Percentiles rank a stretch among this genome's conserved stretches.
Evolutionary conservation across 92 coral and sea anemone species (phyloP).

Genomic region (Umimayanthus kanabou): DNA sequence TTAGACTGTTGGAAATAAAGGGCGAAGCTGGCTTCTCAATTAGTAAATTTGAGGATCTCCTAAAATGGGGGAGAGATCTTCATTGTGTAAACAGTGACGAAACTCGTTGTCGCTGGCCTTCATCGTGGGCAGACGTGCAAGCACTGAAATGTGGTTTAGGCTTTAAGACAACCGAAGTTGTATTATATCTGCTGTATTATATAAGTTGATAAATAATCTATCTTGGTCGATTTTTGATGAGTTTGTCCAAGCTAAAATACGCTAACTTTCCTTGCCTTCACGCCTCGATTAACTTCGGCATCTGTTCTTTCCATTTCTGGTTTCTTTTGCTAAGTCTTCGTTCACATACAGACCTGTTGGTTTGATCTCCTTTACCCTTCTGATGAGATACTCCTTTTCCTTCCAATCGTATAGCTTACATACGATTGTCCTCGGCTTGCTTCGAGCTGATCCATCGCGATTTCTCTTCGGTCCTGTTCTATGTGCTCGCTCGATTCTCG

Average conservation of each 20-base stretch:
- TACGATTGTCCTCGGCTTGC: constrained; percentile 27
- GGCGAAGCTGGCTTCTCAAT: no score
- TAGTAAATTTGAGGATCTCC: no score
- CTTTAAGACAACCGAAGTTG: no score
- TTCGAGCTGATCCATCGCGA: constrained; percentile 8
- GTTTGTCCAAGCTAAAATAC: constrained; percentile 7
- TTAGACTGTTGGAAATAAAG: no score
- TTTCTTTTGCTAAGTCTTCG: constrained; percentile 26
- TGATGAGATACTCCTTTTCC: constrained; percentile 3
- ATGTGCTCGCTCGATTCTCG: constrained; percentile 32
- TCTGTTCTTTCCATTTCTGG: constrained; percentile 13
- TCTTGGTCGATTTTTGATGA: not conserved
- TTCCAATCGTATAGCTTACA: constrained; percentile 38
- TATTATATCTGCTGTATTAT: no score
- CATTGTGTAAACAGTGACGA: no score
- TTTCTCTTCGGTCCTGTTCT: constrained; percentile 27
- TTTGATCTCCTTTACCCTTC: constrained; percentile 12
- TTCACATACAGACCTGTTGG: constrained; percentile 25
- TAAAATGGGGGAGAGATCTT: no score
- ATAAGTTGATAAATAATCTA: no score
- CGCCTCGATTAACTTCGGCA: constrained; percentile 12
- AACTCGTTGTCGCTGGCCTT: no score
- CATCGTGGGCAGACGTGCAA: no score
- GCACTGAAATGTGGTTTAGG: no score
- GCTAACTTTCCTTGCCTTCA: constrained; percentile 20